Evolutionary conservation across 2,888 invertebrate genomes (phyloP).

Genomic region (Plagiodera versicolora): DNA sequence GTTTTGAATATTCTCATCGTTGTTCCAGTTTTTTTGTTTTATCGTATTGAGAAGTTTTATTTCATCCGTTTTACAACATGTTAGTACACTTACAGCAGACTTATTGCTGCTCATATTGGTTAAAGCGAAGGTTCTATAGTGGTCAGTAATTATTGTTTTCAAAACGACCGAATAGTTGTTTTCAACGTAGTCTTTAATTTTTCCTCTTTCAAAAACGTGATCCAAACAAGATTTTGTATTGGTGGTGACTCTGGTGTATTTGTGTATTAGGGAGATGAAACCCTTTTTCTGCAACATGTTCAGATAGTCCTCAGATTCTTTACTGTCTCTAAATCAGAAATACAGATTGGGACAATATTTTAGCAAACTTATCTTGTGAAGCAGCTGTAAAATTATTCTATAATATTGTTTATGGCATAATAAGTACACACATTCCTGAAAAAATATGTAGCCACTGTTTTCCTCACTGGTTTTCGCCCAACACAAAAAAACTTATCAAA

Average conservation of each 20-base stretch:
- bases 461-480: no score
- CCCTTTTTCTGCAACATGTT: no score
- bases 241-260: neutral
- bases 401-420: no score
- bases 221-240: neutral
- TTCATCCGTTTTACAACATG: constrained; percentile 1
- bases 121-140: neutral
- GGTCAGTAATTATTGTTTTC: constrained; percentile 1
- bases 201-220: neutral
- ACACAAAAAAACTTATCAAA: no score
- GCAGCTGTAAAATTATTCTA: no score
- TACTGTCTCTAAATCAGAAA: neutral
- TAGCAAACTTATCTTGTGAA: no score
- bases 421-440: no score
- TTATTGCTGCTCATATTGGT: constrained; percentile 1
- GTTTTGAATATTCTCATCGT: neutral
- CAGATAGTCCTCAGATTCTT: no score
- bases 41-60: no score
- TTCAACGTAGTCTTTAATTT: neutral
- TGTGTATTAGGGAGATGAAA: no score
- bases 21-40: neutral
- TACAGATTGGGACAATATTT: neutral
- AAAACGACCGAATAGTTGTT: no score
- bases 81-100: neutral
- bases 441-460: no score